Evolutionary conservation across 92 coral and sea anemone species (phyloP).

Genomic region (Zoanthus sociatus): DNA sequence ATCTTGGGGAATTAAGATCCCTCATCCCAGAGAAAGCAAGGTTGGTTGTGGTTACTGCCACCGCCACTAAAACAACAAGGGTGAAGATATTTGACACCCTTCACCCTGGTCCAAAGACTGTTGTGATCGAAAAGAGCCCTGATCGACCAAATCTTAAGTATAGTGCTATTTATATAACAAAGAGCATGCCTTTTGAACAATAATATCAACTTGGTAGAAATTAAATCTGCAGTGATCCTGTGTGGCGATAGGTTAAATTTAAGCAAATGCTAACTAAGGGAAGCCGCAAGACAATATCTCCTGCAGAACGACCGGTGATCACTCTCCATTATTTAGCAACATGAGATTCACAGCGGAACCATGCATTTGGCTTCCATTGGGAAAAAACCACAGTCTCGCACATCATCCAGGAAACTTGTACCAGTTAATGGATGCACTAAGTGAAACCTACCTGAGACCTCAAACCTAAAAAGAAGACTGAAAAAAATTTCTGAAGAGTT

Average conservation of each 20-base stretch:
- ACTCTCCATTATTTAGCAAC: constrained; percentile 28
- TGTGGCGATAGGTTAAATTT: too few species aligned
- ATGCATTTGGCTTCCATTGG: constrained; percentile 13
- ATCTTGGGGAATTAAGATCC: constrained; percentile 56
- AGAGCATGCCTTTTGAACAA: constrained; percentile 27
- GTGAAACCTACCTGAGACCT: constrained; percentile 12
- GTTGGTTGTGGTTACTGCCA: constrained; percentile 49
- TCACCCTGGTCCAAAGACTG: constrained; percentile 11
- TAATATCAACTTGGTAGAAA: too few species aligned
- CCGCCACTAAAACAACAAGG: constrained; percentile 33
- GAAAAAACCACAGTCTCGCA: constrained; percentile 18
- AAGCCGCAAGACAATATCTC: constrained; percentile 28
- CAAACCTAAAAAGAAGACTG: constrained; percentile 8
- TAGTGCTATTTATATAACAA: constrained; percentile 22
- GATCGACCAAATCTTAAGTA: constrained; percentile 49
- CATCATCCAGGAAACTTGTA: constrained; percentile 19
- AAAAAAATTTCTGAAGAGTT: neutral
- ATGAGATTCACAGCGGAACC: constrained; percentile 31
- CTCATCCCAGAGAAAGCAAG: constrained; percentile 41
- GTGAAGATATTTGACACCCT: constrained; percentile 1
- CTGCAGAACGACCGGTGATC: constrained; percentile 33
- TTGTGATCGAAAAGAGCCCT: constrained; percentile 49
- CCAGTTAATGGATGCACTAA: constrained; percentile 4
- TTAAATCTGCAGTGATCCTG: too few species aligned
- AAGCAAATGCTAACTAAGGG: neutral